Percentiles rank a stretch among this genome's conserved stretches.
Evolutionary conservation across 2,113 vertebrate species (phyloP).

Genomic region (Archilochus colubris): DNA sequence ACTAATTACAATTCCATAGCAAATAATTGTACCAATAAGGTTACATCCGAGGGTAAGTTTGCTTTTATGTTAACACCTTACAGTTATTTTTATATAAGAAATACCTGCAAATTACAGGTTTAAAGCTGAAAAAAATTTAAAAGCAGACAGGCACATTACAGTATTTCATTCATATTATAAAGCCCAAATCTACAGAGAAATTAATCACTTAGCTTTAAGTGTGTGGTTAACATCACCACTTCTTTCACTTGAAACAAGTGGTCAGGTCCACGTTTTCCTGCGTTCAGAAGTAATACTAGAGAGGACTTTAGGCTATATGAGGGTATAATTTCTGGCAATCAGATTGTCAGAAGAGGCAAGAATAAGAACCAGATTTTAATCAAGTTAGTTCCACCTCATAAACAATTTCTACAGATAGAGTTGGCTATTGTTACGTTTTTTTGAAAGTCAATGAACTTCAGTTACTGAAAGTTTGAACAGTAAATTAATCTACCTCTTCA

Average conservation of each 20-base stretch:
- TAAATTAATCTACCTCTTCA: not conserved
- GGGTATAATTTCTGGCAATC: not conserved
- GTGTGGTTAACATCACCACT: not conserved
- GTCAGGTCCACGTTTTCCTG: not conserved
- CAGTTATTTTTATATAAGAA: not conserved
- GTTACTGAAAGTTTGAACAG: not conserved
- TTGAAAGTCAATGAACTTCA: not conserved
- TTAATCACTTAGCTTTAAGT: slow-evolving; percentile 13
- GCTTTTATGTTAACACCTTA: not conserved
- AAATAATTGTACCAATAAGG: not conserved
- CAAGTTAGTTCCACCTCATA: not conserved
- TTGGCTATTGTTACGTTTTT: not conserved
- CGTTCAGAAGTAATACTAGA: not conserved
- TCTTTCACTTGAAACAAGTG: not conserved
- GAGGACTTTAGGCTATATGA: not conserved
- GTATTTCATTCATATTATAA: not conserved
- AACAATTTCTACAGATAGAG: not conserved
- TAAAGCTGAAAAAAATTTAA: not conserved
- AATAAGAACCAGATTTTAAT: not conserved
- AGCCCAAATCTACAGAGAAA: not conserved
- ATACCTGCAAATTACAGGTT: not conserved
- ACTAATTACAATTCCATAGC: not conserved
- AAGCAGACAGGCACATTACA: not conserved
- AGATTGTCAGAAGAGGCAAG: not conserved
- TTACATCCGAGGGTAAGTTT: not conserved